A percentile compares a stretch with the other conserved stretches of the same genome.
Conservation (phyloP, 2,888 invertebrate species). For the Meghimatium bilineatum region DNA sequence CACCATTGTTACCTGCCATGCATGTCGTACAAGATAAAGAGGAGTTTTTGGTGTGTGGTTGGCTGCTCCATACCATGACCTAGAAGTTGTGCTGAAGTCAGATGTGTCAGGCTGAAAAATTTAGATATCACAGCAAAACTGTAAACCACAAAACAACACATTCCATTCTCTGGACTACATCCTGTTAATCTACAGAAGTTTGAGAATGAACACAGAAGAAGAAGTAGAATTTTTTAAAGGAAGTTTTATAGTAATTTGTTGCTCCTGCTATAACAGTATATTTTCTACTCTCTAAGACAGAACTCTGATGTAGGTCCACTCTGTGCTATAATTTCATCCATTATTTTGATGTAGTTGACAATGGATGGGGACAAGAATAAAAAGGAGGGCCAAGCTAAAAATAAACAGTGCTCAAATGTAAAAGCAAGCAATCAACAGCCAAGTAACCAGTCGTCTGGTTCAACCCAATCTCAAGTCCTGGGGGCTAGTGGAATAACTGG, state of each 20-base stretch:
- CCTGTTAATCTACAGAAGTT: too few species aligned
- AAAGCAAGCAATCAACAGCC: conserved; percentile 38
- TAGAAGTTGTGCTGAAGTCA: too few species aligned
- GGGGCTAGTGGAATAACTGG: conserved; percentile 4
- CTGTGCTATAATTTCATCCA: background rate
- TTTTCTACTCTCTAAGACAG: background rate
- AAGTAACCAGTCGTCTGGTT: conserved; percentile 5
- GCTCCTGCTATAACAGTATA: background rate
- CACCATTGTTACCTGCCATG: too few species aligned
- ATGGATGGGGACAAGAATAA: conserved; percentile 50
- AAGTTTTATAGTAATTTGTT: background rate
- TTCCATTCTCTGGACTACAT: too few species aligned
- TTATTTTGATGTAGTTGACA: background rate
- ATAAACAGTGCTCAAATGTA: conserved; percentile 45
- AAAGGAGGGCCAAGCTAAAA: conserved; percentile 50
- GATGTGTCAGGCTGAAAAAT: too few species aligned
- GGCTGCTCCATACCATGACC: too few species aligned
- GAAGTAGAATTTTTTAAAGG: too few species aligned
- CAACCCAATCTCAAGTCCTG: conserved; percentile 10
- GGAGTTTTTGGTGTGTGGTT: too few species aligned
- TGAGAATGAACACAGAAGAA: too few species aligned
- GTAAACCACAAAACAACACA: too few species aligned
- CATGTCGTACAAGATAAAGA: too few species aligned
- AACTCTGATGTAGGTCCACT: background rate
- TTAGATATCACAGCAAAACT: too few species aligned